Evolutionary conservation across 2,113 vertebrate genomes (phyloP).

Genomic region (Catharus bicknelli): DNA sequence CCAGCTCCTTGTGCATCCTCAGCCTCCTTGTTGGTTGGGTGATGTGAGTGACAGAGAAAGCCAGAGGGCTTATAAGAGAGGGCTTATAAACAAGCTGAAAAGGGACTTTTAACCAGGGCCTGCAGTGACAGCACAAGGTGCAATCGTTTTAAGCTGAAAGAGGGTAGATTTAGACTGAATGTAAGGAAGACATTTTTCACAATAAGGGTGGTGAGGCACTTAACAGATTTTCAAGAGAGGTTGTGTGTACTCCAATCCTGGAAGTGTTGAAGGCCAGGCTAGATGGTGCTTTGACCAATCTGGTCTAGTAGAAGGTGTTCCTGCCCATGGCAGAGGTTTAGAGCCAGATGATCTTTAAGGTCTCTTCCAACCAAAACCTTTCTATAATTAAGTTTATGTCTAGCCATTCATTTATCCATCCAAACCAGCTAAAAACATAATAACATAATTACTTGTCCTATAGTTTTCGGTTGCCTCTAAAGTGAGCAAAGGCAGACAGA

Average conservation of each 20-base stretch:
- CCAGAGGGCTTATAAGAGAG: neutral
- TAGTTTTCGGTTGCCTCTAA: neutral
- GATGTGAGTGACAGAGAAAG: neutral
- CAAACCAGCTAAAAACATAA: neutral
- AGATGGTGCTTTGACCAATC: neutral
- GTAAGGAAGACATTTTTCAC: neutral
- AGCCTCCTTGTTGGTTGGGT: accelerated
- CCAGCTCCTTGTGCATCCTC: neutral
- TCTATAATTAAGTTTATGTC: neutral
- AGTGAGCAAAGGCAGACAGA: neutral
- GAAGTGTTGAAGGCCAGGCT: neutral
- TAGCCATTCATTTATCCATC: neutral
- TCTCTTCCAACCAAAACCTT: neutral
- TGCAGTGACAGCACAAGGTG: neutral
- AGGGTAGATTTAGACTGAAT: neutral
- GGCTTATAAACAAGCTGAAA: neutral
- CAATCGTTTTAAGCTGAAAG: neutral
- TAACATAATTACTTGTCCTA: neutral
- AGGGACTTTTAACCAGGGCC: neutral
- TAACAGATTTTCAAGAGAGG: neutral
- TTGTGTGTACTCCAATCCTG: neutral
- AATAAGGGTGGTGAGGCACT: neutral
- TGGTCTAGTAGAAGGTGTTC: neutral
- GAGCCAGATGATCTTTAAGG: neutral
- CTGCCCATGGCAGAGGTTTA: neutral